phyloP scores from a whole-genome alignment of 2,888 invertebrate species.

The Leucoma salicis region DNA sequence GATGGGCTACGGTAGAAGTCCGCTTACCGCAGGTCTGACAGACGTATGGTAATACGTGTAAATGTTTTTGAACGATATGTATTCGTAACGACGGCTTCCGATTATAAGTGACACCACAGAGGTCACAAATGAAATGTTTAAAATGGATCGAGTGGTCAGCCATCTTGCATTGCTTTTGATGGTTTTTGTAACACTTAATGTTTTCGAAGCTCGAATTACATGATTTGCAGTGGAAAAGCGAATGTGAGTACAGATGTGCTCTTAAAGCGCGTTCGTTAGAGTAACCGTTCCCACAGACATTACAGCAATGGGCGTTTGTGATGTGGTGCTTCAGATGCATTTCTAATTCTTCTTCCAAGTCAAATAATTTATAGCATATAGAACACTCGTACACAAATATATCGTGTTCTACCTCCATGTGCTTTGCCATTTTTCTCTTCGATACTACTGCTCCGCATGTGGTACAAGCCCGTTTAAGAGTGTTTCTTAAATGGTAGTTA shows the following conservation, averaged over 20 bases:
- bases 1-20: constrained; percentile 57
- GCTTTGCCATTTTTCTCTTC: constrained; percentile 46
- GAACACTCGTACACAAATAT: constrained; percentile 37
- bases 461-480: constrained; percentile 46
- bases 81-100: constrained; percentile 62
- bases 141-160: constrained; percentile 4
- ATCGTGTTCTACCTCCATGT: constrained; percentile 44
- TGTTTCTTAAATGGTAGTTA: constrained; percentile 54
- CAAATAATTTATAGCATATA: constrained; percentile 50
- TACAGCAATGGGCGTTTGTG: constrained; percentile 37
- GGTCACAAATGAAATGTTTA: constrained; percentile 48
- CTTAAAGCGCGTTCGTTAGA: constrained; percentile 49
- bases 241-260: constrained; percentile 57
- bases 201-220: constrained; percentile 60
- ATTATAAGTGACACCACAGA: constrained; percentile 57
- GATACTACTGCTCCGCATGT: constrained; percentile 45
- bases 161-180: constrained; percentile 44
- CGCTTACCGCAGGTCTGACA: constrained; percentile 65
- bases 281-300: constrained; percentile 52
- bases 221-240: constrained; percentile 51
- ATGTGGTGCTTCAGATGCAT: constrained; percentile 44
- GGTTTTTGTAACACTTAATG: constrained; percentile 56
- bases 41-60: constrained; percentile 56
- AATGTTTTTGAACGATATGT: constrained; percentile 67
- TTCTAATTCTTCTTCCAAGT: constrained; percentile 20